Percentiles rank a stretch among this genome's conserved stretches.
phyloP scores from a whole-genome alignment of 1,140 invertebrate genomes.

The Drosophila truncata region DNA sequence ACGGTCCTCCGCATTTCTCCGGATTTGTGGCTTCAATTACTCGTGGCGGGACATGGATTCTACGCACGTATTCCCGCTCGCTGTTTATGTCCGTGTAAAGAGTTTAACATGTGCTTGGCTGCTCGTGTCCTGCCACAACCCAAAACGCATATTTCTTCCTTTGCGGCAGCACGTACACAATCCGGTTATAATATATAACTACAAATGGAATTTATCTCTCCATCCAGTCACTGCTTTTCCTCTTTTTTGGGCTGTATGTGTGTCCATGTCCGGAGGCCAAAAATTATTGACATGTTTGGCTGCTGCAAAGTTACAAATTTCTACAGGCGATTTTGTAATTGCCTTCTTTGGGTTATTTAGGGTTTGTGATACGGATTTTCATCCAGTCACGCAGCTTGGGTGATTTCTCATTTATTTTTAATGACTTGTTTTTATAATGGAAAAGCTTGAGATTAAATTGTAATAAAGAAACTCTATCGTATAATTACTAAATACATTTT shows the following conservation, averaged over 20 bases:
- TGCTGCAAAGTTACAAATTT: conserved; percentile 20
- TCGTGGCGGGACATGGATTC: conserved; percentile 62
- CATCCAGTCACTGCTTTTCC: conserved; percentile 6
- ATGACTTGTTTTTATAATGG: neutral
- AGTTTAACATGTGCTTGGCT: conserved; percentile 76
- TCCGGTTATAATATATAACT: conserved; percentile 59
- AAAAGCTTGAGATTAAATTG: neutral
- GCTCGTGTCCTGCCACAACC: conserved; percentile 48
- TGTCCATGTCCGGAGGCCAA: neutral
- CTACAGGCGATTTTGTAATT: conserved; percentile 32
- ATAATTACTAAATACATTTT: neutral
- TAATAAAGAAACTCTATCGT: neutral
- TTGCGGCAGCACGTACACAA: conserved; percentile 58
- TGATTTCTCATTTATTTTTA: neutral
- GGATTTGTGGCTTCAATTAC: conserved; percentile 73
- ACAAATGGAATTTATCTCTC: conserved; percentile 63
- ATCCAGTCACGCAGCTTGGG: conserved; percentile 19
- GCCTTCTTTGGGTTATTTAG: conserved; percentile 16
- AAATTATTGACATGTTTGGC: conserved; percentile 62
- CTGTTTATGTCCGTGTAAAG: conserved; percentile 81
- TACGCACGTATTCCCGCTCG: conserved; percentile 72
- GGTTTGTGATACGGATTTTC: neutral
- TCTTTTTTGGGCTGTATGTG: neutral
- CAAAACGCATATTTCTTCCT: conserved; percentile 51
- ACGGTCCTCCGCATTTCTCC: conserved; percentile 15